These are phyloP conservation scores for Toxotes chatareus DNA, from an alignment of 2,113 vertebrate genomes.

Conservation along the genomic window DNA sequence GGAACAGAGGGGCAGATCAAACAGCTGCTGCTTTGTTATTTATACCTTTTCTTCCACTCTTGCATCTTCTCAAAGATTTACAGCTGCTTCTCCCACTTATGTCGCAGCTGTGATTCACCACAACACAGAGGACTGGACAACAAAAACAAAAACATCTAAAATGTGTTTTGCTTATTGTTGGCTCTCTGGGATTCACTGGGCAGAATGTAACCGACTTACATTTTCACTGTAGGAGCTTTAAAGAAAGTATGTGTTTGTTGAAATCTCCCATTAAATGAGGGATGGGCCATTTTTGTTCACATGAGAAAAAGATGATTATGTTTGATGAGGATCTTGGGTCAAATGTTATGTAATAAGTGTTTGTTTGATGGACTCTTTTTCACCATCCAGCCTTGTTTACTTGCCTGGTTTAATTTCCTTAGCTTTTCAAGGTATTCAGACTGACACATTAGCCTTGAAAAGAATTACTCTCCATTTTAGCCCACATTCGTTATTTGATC, in stretches of 20 bases:
- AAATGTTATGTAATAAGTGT: background rate
- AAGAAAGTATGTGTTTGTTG: background rate
- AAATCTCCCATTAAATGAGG: background rate
- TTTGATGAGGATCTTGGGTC: background rate
- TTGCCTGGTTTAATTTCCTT: background rate
- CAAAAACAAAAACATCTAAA: too few species aligned
- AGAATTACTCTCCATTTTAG: background rate
- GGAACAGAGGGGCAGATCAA: too few species aligned
- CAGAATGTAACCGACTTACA: too few species aligned
- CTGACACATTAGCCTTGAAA: background rate
- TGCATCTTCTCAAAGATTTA: slow-evolving; percentile 29
- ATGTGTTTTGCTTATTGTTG: background rate
- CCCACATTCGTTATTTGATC: background rate
- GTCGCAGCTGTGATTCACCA: slow-evolving; percentile 28
- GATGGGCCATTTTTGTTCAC: background rate
- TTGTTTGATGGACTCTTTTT: background rate
- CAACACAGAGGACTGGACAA: background rate
- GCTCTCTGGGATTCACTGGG: background rate
- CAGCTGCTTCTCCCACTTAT: slow-evolving; percentile 6
- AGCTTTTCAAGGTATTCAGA: background rate
- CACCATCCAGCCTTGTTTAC: background rate
- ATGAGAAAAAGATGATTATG: background rate
- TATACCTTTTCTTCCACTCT: slow-evolving; percentile 15
- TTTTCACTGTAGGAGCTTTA: background rate
- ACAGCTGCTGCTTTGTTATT: slow-evolving; percentile 26